These are phyloP conservation scores for Notoglanidium macrostoma DNA, from an alignment of 2,797 vertebrate genomes.

Conservation along the genomic window DNA sequence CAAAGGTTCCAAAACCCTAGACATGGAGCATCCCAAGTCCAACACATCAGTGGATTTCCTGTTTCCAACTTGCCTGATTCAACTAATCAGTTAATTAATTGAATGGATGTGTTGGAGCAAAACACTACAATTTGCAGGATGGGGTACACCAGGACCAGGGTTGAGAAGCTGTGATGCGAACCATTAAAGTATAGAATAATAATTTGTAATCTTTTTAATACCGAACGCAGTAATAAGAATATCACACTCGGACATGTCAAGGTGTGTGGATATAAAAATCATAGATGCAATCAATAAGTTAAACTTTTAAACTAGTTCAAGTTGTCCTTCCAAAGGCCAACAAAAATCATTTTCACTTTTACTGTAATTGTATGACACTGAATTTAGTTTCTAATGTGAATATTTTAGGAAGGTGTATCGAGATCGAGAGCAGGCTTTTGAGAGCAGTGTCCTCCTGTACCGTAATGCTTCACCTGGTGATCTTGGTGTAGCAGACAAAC, in stretches of 20 bases:
- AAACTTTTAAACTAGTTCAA: not conserved
- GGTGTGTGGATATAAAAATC: not conserved
- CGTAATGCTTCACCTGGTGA: conserved; percentile 70
- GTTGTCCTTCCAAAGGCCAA: not conserved
- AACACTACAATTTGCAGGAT: not conserved
- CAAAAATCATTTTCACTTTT: not conserved
- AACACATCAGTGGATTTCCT: not conserved
- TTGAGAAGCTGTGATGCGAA: not conserved
- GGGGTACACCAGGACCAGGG: not conserved
- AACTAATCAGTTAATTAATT: not conserved
- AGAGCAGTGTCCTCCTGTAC: conserved; percentile 79
- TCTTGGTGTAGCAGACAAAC: conserved; percentile 80
- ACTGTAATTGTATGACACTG: not conserved
- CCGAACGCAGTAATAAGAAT: not conserved
- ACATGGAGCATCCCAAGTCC: not conserved
- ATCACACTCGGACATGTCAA: too few relatives aligned
- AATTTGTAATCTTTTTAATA: not conserved
- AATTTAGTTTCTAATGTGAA: not conserved
- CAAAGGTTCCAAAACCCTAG: not conserved
- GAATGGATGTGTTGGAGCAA: too few relatives aligned
- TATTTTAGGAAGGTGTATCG: conserved; percentile 78
- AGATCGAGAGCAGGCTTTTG: conserved; percentile 77
- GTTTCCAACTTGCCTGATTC: not conserved
- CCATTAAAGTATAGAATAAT: not conserved
- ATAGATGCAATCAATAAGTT: not conserved